phyloP scores from a whole-genome alignment of 2,888 invertebrate genomes.

The Drosophila mayaguana region DNA sequence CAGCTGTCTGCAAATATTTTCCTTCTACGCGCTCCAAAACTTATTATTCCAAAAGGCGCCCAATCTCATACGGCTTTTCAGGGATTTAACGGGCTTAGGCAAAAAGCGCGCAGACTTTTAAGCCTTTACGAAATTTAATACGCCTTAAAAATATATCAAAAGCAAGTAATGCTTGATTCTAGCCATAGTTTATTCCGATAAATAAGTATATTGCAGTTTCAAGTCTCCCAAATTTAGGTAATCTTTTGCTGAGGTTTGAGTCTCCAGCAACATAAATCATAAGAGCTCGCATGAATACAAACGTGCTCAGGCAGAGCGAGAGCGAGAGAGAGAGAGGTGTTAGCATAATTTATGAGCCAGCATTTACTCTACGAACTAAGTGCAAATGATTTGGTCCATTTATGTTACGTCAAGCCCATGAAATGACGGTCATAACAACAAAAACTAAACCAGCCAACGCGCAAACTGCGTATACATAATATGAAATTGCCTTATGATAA shows the following conservation, averaged over 20 bases:
- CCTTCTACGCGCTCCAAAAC: constrained; percentile 51
- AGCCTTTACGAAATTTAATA: constrained; percentile 8
- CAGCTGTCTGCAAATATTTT: constrained; percentile 70
- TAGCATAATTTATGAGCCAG: constrained; percentile 67
- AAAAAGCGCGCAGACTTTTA: constrained; percentile 6
- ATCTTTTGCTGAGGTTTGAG: constrained; percentile 9
- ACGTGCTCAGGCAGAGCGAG: constrained; percentile 9
- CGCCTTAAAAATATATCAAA: background rate
- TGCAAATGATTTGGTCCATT: constrained; percentile 69
- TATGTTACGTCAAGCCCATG: constrained; percentile 60
- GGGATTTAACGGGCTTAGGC: constrained; percentile 39
- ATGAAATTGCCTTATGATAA: constrained; percentile 72
- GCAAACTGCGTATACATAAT: constrained; percentile 65
- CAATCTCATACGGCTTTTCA: constrained; percentile 51
- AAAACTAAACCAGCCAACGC: constrained; percentile 59
- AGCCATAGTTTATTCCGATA: background rate
- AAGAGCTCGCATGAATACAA: constrained; percentile 45
- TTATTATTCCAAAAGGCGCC: constrained; percentile 65
- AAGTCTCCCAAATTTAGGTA: background rate
- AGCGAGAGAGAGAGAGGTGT: constrained; percentile 41
- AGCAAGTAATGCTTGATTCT: background rate
- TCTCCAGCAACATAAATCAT: constrained; percentile 11
- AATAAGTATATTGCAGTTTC: background rate
- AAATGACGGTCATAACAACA: constrained; percentile 59
- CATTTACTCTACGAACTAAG: constrained; percentile 56